phyloP scores from a whole-genome alignment of 1,140 invertebrate genomes.

The Drosophila dunni region DNA sequence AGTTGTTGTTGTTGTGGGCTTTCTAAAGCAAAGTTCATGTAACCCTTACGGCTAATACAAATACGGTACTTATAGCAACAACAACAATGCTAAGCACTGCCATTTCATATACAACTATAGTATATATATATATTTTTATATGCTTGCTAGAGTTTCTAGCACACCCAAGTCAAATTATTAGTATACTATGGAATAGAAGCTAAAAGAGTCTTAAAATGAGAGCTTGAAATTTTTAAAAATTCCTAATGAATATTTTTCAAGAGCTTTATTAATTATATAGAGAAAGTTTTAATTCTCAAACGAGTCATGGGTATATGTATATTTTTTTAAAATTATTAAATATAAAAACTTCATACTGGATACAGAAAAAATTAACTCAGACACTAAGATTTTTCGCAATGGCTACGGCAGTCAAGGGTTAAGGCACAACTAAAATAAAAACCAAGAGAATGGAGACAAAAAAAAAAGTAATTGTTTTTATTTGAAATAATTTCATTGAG shows the following conservation, averaged over 20 bases:
- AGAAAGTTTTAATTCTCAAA: too few species aligned
- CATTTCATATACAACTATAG: constrained; percentile 22
- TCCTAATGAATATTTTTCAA: too few species aligned
- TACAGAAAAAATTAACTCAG: too few species aligned
- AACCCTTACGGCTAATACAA: constrained; percentile 49
- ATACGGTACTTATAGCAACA: constrained; percentile 34
- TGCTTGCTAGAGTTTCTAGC: constrained; percentile 7
- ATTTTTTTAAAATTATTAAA: too few species aligned
- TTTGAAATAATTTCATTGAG: constrained; percentile 63
- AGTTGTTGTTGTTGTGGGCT: constrained; percentile 11
- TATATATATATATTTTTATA: not conserved
- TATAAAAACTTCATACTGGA: too few species aligned
- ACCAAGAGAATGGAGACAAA: constrained; percentile 15
- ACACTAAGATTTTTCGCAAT: constrained; percentile 27
- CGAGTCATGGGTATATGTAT: too few species aligned
- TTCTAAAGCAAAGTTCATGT: constrained; percentile 45
- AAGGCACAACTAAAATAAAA: constrained; percentile 18
- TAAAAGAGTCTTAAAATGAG: constrained; percentile 1
- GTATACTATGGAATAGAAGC: constrained; percentile 12
- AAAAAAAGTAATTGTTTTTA: constrained; percentile 49
- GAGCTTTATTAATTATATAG: too few species aligned
- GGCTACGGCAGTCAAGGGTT: constrained; percentile 23
- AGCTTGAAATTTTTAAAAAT: too few species aligned
- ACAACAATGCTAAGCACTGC: constrained; percentile 41
- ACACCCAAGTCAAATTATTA: constrained; percentile 37